phyloP scores from a whole-genome alignment of 2,797 vertebrate species.

The Semotilus atromaculatus region DNA sequence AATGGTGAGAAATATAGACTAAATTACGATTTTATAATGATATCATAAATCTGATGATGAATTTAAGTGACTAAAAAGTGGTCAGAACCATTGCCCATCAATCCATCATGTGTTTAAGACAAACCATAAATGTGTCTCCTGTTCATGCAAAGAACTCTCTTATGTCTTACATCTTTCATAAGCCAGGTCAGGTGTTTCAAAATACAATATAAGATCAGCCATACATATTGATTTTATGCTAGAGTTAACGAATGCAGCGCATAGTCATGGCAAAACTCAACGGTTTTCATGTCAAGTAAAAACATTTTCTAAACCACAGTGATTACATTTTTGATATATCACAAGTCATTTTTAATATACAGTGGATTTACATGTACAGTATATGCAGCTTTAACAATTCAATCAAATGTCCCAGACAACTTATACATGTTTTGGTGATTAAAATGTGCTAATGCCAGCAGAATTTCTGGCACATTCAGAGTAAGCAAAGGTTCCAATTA shows the following conservation, averaged over 20 bases:
- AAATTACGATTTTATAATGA: background rate
- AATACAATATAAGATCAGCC: slow-evolving; percentile 21
- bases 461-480: slow-evolving; percentile 52
- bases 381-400: slow-evolving; percentile 15
- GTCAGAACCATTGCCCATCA: background rate
- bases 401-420: slow-evolving; percentile 17
- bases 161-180: slow-evolving; percentile 21
- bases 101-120: slow-evolving; percentile 14
- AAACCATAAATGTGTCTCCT: background rate
- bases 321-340: background rate
- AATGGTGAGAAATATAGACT: background rate
- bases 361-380: background rate
- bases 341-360: background rate
- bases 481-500: slow-evolving; percentile 64
- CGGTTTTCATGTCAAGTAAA: slow-evolving; percentile 5
- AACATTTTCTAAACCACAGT: slow-evolving; percentile 9
- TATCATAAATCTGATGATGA: background rate
- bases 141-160: background rate
- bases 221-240: slow-evolving; percentile 37
- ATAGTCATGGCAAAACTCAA: background rate
- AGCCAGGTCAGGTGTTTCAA: background rate
- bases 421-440: slow-evolving; percentile 42
- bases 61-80: background rate
- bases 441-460: slow-evolving; percentile 42
- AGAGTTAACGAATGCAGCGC: background rate